Evolutionary conservation across 2,888 invertebrate genomes (phyloP).

Genomic region (Tenthredo mesomela): DNA sequence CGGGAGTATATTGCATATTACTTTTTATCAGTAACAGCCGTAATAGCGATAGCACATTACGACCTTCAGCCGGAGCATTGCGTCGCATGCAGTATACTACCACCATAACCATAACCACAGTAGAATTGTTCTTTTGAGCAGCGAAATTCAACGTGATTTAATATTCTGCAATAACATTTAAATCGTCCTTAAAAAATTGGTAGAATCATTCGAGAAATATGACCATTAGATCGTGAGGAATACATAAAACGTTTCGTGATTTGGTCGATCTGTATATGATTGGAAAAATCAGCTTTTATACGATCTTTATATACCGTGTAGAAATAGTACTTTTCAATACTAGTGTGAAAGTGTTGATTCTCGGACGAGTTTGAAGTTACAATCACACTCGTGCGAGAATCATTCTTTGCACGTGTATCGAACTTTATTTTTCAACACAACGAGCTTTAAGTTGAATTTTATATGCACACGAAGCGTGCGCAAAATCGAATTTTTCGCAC

Average conservation of each 20-base stretch:
- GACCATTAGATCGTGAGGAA: background rate
- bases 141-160: background rate
- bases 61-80: slow-evolving; percentile 1
- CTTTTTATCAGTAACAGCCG: background rate
- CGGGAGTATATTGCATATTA: background rate
- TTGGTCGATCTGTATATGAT: background rate
- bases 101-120: background rate
- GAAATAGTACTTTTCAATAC: no score
- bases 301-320: no score
- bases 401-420: no score
- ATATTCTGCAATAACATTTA: background rate
- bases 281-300: no score
- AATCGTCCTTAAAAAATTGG: background rate
- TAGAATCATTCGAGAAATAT: background rate
- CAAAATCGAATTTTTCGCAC: no score
- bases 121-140: background rate
- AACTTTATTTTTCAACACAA: no score
- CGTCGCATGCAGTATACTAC: background rate
- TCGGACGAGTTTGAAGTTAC: no score
- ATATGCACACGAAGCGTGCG: no score
- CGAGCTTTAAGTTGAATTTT: no score
- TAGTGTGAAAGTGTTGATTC: no score
- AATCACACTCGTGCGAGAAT: no score
- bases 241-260: background rate
- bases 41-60: slow-evolving; percentile 5